Conservation (phyloP, 2,113 vertebrate species). For the Microcebus tavaratra region DNA sequence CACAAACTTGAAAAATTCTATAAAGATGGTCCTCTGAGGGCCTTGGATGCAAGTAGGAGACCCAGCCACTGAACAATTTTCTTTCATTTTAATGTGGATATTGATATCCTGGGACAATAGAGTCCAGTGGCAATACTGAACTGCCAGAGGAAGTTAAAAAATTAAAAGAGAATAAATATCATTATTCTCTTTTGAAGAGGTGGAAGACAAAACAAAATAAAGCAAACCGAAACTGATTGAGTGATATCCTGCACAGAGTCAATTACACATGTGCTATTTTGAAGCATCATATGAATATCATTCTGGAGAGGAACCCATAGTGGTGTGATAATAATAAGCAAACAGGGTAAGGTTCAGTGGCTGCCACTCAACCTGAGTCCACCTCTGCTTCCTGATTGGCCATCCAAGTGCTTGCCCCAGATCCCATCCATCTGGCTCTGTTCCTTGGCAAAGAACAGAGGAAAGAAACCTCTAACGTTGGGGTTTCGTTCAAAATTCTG, state of each 20-base stretch:
- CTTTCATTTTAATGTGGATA: not conserved
- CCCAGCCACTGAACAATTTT: not conserved
- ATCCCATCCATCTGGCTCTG: not conserved
- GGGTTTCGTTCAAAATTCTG: not conserved
- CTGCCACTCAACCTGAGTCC: slow-evolving; percentile 33
- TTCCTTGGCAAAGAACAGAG: slow-evolving; percentile 39
- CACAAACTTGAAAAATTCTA: not conserved
- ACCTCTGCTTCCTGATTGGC: not conserved
- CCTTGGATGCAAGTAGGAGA: not conserved
- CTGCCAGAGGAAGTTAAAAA: not conserved
- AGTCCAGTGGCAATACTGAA: not conserved
- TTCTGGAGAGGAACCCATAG: slow-evolving; percentile 80
- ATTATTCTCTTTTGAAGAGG: not conserved
- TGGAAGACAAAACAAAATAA: slow-evolving; percentile 67
- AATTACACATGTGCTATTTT: slow-evolving; percentile 70
- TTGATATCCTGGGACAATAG: not conserved
- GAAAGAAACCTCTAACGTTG: not conserved
- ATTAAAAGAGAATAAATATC: not conserved
- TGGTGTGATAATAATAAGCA: slow-evolving; percentile 73
- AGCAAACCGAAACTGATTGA: slow-evolving; percentile 83
- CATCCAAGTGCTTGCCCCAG: not conserved
- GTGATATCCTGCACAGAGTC: slow-evolving; percentile 86
- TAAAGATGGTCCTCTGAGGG: not conserved
- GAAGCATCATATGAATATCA: slow-evolving; percentile 80
- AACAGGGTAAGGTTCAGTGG: slow-evolving; percentile 72